A percentile compares a stretch with the other conserved stretches of the same genome.
These are phyloP conservation scores for Schizopygopsis pylzovi DNA, from an alignment of 2,797 vertebrate species.

Conservation along the genomic window DNA sequence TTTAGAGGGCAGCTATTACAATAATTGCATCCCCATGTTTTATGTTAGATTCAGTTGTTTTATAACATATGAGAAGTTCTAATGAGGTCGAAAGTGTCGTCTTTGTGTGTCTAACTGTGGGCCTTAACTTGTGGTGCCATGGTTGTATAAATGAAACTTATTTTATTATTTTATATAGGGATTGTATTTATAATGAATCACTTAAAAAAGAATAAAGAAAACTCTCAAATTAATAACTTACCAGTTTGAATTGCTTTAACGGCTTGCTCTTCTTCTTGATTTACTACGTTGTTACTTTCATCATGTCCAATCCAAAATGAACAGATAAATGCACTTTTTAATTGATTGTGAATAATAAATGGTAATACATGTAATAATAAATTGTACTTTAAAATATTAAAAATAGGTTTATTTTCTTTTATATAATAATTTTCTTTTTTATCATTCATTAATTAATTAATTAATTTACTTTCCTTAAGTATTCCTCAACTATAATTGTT, in stretches of 20 bases:
- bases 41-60: constrained; percentile 74
- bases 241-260: not conserved
- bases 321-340: not conserved
- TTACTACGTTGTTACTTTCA: not conserved
- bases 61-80: constrained; percentile 66
- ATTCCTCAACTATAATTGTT: no score
- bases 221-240: not conserved
- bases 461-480: no score
- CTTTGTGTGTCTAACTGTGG: constrained; percentile 57
- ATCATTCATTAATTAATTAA: no score
- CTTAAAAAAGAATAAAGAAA: constrained; percentile 17
- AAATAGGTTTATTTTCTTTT: no score
- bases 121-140: constrained; percentile 43
- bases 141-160: constrained; percentile 32
- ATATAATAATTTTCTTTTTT: no score
- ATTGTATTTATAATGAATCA: not conserved
- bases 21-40: constrained; percentile 76
- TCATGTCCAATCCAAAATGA: not conserved
- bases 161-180: not conserved
- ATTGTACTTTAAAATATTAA: not conserved
- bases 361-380: no score
- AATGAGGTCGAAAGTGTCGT: constrained; percentile 69
- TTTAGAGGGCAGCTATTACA: constrained; percentile 73
- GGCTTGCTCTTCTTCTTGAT: not conserved
- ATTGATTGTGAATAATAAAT: not conserved